A percentile compares a stretch with the other conserved stretches of the same genome.
phyloP scores from a whole-genome alignment of 2,113 vertebrate species.

The Colaptes auratus region DNA sequence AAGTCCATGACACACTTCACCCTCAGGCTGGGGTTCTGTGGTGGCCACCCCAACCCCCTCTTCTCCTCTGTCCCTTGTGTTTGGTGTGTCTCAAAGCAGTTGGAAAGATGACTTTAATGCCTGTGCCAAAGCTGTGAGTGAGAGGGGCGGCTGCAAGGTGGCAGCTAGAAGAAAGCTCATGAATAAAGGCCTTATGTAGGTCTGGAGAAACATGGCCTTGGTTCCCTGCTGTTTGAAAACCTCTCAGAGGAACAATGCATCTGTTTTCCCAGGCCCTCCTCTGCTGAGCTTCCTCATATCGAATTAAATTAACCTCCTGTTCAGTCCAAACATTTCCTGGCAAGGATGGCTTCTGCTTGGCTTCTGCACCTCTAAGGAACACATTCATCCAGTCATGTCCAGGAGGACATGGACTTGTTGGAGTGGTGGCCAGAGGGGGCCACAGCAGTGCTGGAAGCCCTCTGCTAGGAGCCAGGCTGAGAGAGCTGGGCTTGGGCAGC shows the following conservation, averaged over 20 bases:
- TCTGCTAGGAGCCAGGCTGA: too few relatives aligned
- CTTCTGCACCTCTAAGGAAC: neutral
- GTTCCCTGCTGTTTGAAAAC: neutral
- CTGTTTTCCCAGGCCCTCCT: neutral
- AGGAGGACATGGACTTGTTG: too few relatives aligned
- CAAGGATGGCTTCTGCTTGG: neutral
- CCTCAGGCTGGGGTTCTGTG: neutral
- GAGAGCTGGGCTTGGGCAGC: too few relatives aligned
- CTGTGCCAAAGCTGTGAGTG: neutral
- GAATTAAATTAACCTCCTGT: neutral
- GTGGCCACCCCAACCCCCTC: neutral
- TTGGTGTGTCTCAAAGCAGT: neutral
- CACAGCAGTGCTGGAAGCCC: too few relatives aligned
- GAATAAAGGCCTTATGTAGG: neutral
- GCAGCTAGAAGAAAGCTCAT: neutral
- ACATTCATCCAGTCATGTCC: too few relatives aligned
- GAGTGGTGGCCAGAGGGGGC: too few relatives aligned
- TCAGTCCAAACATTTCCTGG: neutral
- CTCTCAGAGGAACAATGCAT: neutral
- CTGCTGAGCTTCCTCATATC: neutral
- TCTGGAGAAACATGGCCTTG: neutral
- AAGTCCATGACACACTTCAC: neutral
- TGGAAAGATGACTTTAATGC: neutral
- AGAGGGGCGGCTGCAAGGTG: fast-evolving
- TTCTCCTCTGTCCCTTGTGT: neutral